Conservation (phyloP, 2,797 vertebrate genomes). For the Poeciliopsis infans region DNA sequence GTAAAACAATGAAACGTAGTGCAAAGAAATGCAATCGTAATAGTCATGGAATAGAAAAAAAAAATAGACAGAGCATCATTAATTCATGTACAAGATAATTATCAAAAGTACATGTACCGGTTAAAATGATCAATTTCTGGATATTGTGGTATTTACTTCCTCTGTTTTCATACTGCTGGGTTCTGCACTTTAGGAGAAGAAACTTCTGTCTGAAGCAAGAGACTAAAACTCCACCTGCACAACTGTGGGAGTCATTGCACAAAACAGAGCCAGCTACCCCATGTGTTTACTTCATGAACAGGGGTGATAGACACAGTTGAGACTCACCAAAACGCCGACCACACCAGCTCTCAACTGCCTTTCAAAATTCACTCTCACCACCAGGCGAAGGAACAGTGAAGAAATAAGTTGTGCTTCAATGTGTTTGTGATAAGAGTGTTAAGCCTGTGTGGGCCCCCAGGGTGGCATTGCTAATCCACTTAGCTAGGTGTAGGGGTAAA, state of each 20-base stretch:
- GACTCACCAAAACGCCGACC: not conserved
- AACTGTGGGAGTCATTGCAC: no score
- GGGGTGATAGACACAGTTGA: not conserved
- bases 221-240: not conserved
- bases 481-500: slow-evolving; percentile 73
- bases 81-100: not conserved
- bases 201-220: not conserved
- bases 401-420: slow-evolving; percentile 70
- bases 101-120: not conserved
- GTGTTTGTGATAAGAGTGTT: slow-evolving; percentile 74
- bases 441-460: slow-evolving; percentile 63
- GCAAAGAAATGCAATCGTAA: not conserved
- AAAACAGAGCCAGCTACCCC: not conserved
- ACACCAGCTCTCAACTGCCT: slow-evolving; percentile 15
- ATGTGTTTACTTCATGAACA: not conserved
- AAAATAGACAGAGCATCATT: not conserved
- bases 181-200: not conserved
- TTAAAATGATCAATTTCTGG: not conserved
- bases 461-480: slow-evolving; percentile 78
- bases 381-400: slow-evolving; percentile 56
- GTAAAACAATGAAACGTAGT: not conserved
- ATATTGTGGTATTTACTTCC: not conserved
- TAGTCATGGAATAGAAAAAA: not conserved
- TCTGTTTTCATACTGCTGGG: not conserved
- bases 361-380: slow-evolving; percentile 35